Base-by-base conservation (phyloP, 2,888 invertebrate species). In the Cryptus armator region DNA sequence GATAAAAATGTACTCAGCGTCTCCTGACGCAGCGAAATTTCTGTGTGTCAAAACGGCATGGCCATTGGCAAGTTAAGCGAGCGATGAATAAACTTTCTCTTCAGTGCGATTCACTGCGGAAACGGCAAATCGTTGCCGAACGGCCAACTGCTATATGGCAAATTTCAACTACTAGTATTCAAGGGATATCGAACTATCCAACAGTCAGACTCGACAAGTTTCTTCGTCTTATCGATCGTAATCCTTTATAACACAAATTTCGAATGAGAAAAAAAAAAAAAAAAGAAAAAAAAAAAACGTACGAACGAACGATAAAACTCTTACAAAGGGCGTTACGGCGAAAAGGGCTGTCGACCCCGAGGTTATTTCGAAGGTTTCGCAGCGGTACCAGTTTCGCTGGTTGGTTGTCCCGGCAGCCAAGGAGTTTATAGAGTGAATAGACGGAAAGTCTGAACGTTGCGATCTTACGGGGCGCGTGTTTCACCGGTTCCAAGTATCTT, bases 401-500 rank as follows among this genome's bases (percentile, higher is more conserved):
- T 24, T 24, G 56, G 56, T 10, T 24, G 19, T 5, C 32, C 62
- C n/a, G 16, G 62, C 2, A 48, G n/a, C 44, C 6, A 62, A 62
- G 62, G 32, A 32, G 64, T 32, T 48, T 64, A 64, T 43, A 53
- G 76, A 24, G 16, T 19, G 19, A 14, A 76, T 9, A 76, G 37
- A 51, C 76, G 37, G 1, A 53, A 76, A 76, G 66, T 53, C 76
- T 43, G 43, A 66, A 37, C 70, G 62, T 70, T 70, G 29, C 68
- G 48, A 75, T 70, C 59, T 56, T 53, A 71, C 46, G 51, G 14
- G 43, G 53, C 70, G 53, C 43, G 37, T 70, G 56, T 67, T 37
- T 48, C 29, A 19, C 51, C 68, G 9, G 10, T 48, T 67, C 37
- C 51, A 70, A 83, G 77, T 80, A 68, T 76, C 48, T 59, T 75